Percentiles rank a stretch among this genome's conserved stretches.
Conservation (phyloP, 2,797 vertebrate species). For the Avahi laniger region DNA sequence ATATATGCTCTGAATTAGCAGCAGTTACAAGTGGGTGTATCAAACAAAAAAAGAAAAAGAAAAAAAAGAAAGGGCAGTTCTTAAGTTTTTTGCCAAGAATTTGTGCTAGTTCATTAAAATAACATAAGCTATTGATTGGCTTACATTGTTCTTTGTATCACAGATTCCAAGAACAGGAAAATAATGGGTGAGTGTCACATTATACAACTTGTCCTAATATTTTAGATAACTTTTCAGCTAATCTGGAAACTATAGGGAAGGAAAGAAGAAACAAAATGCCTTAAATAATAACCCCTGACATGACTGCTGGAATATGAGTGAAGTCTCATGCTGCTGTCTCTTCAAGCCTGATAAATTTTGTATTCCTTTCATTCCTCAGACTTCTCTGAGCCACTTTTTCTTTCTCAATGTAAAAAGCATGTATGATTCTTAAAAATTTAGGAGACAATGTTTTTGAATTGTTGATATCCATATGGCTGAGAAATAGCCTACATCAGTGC, state of each 20-base stretch:
- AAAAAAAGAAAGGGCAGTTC: neutral
- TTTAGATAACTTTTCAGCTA: neutral
- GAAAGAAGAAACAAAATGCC: neutral
- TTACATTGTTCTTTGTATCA: neutral
- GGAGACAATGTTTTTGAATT: neutral
- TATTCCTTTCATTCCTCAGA: neutral
- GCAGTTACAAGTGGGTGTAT: neutral
- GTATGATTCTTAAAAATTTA: neutral
- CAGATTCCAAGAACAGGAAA: neutral
- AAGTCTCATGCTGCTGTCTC: neutral
- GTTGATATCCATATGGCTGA: conserved; percentile 4
- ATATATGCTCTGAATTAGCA: neutral
- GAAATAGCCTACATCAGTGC: neutral
- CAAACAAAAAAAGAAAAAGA: neutral
- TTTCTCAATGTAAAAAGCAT: neutral
- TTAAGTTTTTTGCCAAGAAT: neutral
- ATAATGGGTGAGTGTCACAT: neutral
- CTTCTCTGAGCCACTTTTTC: neutral
- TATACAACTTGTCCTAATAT: neutral
- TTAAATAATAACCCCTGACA: neutral
- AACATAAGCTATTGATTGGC: neutral
- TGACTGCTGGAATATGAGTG: neutral
- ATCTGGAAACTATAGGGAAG: neutral
- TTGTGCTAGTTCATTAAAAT: neutral
- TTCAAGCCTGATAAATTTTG: neutral